phyloP scores from a whole-genome alignment of 1,140 invertebrate genomes.

The Drepana arcuata region DNA sequence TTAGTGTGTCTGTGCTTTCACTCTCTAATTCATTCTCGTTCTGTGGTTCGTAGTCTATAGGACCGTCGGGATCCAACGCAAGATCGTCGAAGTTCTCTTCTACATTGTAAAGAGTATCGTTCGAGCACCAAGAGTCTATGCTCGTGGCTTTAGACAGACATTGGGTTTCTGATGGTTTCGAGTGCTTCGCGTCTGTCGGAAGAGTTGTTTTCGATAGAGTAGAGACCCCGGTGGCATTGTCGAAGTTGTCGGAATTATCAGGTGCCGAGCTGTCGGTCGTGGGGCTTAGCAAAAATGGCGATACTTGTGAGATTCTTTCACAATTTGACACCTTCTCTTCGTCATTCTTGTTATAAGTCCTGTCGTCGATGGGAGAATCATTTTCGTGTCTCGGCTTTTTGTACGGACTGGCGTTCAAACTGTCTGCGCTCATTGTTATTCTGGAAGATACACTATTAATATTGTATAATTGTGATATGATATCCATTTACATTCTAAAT shows the following conservation, averaged over 20 bases:
- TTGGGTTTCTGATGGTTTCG: conserved; percentile 59
- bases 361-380: conserved; percentile 36
- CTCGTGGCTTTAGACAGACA: conserved; percentile 73
- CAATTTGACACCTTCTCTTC: conserved; percentile 46
- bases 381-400: conserved; percentile 24
- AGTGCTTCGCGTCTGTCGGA: conserved; percentile 57
- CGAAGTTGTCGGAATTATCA: conserved; percentile 38
- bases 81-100: conserved; percentile 73
- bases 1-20: conserved; percentile 52
- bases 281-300: conserved; percentile 54
- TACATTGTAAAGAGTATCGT: conserved; percentile 75
- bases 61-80: conserved; percentile 47
- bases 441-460: too few relatives aligned
- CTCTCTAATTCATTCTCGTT: conserved; percentile 39
- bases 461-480: too few relatives aligned
- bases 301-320: conserved; percentile 57
- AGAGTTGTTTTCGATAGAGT: conserved; percentile 57
- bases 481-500: too few relatives aligned
- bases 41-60: conserved; percentile 25
- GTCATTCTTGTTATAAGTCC: conserved; percentile 42
- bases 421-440: conserved; percentile 65
- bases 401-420: conserved; percentile 52
- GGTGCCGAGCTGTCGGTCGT: conserved; percentile 52
- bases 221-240: conserved; percentile 43
- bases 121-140: conserved; percentile 75